These are phyloP conservation scores for Rhingia rostrata DNA, from an alignment of 2,888 invertebrate genomes.

Conservation along the genomic window DNA sequence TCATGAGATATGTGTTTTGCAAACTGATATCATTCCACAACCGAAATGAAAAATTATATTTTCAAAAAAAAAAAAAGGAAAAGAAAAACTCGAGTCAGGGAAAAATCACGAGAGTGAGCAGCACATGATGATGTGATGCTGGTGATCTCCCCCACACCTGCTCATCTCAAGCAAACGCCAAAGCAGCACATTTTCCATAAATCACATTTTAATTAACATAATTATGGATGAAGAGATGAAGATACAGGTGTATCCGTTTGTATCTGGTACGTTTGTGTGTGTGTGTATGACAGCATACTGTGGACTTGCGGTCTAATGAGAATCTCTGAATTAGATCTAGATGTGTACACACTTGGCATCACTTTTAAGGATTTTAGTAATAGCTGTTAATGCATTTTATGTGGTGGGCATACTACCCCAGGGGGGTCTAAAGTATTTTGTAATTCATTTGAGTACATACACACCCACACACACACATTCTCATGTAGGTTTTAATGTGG, in stretches of 20 bases:
- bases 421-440: conserved; percentile 32
- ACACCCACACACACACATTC: neutral
- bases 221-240: conserved; percentile 62
- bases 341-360: conserved; percentile 59
- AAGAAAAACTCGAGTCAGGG: conserved; percentile 7
- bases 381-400: conserved; percentile 65
- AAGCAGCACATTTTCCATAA: conserved; percentile 67
- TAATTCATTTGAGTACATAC: conserved; percentile 31
- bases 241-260: conserved; percentile 7
- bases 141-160: conserved; percentile 3
- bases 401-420: conserved; percentile 2
- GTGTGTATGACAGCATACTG: conserved; percentile 12
- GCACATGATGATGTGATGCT: conserved; percentile 44
- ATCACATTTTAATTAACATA: conserved; percentile 74
- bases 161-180: conserved; percentile 48
- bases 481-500: conserved; percentile 25
- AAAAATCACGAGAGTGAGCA: neutral
- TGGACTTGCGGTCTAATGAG: conserved; percentile 66
- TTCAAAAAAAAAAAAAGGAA: conserved; percentile 45
- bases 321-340: conserved; percentile 66
- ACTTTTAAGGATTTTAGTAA: conserved; percentile 61
- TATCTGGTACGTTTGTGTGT: neutral
- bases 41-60: conserved; percentile 63
- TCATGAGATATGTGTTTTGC: conserved; percentile 67
- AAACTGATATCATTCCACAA: conserved; percentile 62